Evolutionary conservation across 1,140 invertebrate species (phyloP).

Genomic region (Pseudomyrmex sp.): DNA sequence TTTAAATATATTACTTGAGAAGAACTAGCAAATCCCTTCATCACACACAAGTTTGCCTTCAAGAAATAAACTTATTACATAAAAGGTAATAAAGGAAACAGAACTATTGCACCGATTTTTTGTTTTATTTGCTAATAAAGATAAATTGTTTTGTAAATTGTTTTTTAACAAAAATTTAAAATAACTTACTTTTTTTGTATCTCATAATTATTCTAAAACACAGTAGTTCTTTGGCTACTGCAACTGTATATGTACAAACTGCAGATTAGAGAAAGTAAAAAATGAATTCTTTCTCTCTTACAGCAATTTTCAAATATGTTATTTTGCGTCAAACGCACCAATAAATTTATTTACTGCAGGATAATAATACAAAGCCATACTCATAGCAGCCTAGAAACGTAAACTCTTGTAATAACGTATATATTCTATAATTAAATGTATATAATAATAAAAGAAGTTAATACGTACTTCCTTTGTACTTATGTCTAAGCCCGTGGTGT

Average conservation of each 20-base stretch:
- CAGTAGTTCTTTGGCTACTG: no score
- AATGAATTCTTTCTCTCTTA: not conserved
- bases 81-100: no score
- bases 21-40: not conserved
- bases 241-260: no score
- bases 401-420: constrained; percentile 13
- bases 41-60: not conserved
- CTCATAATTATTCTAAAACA: no score
- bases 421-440: constrained; percentile 4
- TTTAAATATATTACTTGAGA: not conserved
- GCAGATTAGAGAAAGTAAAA: no score
- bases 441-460: not conserved
- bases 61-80: not conserved
- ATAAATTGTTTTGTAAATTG: no score
- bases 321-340: constrained; percentile 26
- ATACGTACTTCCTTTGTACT: constrained; percentile 66
- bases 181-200: no score
- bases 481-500: constrained; percentile 63
- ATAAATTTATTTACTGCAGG: constrained; percentile 71
- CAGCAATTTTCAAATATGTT: not conserved
- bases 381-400: constrained; percentile 67
- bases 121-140: no score
- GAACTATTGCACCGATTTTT: no score
- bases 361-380: constrained; percentile 71
- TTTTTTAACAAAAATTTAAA: no score